Evolutionary conservation across 1,140 invertebrate genomes (phyloP), one percentile per base, ranked within the genome.

Genomic region (Solenopsis fugax): DNA sequence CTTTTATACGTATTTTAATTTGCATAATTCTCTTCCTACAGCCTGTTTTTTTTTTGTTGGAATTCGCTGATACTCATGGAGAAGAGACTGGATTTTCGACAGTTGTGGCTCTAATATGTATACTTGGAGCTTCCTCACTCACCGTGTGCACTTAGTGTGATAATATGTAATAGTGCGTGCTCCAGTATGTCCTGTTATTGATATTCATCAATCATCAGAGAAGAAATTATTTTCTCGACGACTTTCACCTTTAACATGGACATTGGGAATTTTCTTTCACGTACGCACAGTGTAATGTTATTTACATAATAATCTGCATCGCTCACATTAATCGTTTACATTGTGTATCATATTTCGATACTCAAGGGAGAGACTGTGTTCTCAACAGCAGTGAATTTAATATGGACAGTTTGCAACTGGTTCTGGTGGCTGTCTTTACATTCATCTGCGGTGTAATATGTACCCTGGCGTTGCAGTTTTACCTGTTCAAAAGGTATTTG

Each of bases 401-500:
- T 93, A 95, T 95, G 95, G 93, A 95, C 90, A 91, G 94, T 92
- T 93, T 95, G 86, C 89, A 89, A 80, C 91, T 93, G 85, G 80
- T 94, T 87, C 91, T 94, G 75, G 73, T 95, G 67, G 92, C 92
- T 86, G 88, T 94, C 80, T 87, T 95, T 82, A 91, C 93, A 85
- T 95, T 95, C 85, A 75, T 93, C 50, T 94, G 91, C 69, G 96
- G 96, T 85, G 88, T 95, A 90, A 88, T 94, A 93, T 94, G 94
- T 91, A 95, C 95, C 3, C 80, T 96, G n/a, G 73, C 92, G 2
- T 80, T 96, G 18, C 94, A 96, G 92, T 95, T 94, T 92, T 94
- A 95, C 85, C 91, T 96, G 34, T 93, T 96, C 82, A 95, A 95
- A 80, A 94, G 92, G 48, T 96, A 95, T 84, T 84, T 96, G 65